phyloP scores from a whole-genome alignment of 1,140 invertebrate species.

The Drosophila athabasca region DNA sequence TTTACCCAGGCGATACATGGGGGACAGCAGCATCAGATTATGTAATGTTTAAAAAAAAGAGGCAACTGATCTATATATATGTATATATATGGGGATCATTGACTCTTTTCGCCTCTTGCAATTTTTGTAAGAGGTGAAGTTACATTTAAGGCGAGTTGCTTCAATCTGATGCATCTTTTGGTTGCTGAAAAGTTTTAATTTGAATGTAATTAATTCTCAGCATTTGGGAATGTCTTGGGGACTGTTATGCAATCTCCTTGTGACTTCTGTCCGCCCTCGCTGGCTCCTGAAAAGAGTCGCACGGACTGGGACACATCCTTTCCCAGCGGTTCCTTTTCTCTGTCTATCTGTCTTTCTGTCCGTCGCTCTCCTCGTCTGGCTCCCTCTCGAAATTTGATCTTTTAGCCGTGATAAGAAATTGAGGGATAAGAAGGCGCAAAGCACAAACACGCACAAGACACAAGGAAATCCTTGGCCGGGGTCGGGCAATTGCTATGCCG shows the following conservation, averaged over 20 bases:
- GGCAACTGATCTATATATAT: constrained; percentile 24
- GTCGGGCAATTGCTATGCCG: constrained; percentile 20
- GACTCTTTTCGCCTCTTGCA: constrained; percentile 34
- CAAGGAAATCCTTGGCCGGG: constrained; percentile 43
- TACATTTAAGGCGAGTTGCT: neutral
- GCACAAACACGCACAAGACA: constrained; percentile 48
- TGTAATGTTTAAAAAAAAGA: constrained; percentile 40
- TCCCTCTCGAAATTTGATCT: constrained; percentile 62
- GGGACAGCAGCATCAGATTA: constrained; percentile 44
- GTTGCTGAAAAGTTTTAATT: no score
- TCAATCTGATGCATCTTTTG: neutral
- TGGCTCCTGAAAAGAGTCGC: neutral
- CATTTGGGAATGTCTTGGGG: no score
- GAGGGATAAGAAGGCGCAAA: constrained; percentile 11
- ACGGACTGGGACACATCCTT: constrained; percentile 26
- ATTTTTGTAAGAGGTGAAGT: constrained; percentile 26
- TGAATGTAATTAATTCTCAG: no score
- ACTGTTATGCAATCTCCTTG: neutral
- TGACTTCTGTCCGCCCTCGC: constrained; percentile 32
- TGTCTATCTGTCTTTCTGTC: neutral
- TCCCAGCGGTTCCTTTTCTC: constrained; percentile 39
- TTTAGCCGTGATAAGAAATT: constrained; percentile 63
- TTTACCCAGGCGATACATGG: constrained; percentile 31
- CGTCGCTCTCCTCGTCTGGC: neutral
- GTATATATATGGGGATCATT: constrained; percentile 54